Percentiles rank a stretch among this genome's conserved stretches.
Evolutionary conservation across 2,113 vertebrate genomes (phyloP).

Genomic region (Glaucidium brasilianum): DNA sequence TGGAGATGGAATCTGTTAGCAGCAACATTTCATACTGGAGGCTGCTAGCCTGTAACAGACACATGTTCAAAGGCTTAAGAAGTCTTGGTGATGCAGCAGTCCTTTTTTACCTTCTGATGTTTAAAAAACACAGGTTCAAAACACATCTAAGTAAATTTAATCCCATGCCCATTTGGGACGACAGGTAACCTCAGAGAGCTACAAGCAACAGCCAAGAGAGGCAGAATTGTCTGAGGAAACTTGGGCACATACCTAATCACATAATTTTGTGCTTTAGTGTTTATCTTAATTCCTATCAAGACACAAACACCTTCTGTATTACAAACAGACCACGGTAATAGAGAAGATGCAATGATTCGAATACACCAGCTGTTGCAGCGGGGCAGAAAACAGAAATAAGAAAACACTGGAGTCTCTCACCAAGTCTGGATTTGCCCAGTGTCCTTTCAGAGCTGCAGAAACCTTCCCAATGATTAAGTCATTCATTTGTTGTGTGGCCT

Average conservation of each 20-base stretch:
- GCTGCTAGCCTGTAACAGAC: slow-evolving; percentile 86
- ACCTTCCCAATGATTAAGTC: slow-evolving; percentile 96
- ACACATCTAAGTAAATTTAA: background rate
- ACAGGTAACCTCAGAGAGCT: background rate
- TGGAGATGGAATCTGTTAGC: slow-evolving; percentile 96
- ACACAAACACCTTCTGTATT: background rate
- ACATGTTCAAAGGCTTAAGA: background rate
- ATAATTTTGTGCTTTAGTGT: background rate
- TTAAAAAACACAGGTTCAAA: background rate
- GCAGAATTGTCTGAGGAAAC: background rate
- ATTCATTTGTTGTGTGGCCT: slow-evolving; percentile 98
- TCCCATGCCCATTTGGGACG: background rate
- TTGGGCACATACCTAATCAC: background rate
- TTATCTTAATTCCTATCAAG: background rate
- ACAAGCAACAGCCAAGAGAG: background rate
- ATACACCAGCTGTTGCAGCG: background rate
- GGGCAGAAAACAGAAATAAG: background rate
- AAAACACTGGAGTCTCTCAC: slow-evolving; percentile 68
- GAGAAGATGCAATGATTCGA: background rate
- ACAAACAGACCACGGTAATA: background rate
- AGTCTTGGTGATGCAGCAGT: background rate
- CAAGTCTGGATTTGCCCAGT: slow-evolving; percentile 98
- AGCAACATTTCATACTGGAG: slow-evolving; percentile 98
- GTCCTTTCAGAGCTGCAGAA: slow-evolving; percentile 94
- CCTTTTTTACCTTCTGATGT: background rate